Evolutionary conservation across 2,113 vertebrate genomes (phyloP).

Genomic region (Cyanoderma ruficeps): DNA sequence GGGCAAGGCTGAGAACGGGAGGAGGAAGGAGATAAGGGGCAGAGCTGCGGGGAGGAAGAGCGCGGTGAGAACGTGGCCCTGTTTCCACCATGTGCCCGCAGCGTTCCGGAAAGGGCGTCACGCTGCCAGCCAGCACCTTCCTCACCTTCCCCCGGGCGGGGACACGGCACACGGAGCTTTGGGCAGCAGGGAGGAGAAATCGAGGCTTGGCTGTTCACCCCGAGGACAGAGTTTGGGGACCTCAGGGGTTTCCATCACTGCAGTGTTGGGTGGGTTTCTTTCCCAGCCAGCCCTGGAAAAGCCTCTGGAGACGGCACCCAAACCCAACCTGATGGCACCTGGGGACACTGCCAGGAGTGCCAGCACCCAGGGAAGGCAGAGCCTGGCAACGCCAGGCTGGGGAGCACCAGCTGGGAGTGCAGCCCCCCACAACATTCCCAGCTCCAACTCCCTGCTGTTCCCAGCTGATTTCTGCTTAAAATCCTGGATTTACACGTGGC

Average conservation of each 20-base stretch:
- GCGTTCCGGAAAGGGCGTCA: background rate
- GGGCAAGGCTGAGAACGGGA: background rate
- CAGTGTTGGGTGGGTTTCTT: rapidly evolving
- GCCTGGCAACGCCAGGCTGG: rapidly evolving
- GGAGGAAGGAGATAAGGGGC: conserved; percentile 62
- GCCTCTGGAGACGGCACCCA: background rate
- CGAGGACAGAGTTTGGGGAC: background rate
- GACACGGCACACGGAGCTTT: rapidly evolving
- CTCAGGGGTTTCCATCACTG: rapidly evolving
- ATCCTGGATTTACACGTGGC: background rate
- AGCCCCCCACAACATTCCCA: background rate
- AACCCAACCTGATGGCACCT: background rate
- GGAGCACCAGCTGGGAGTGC: rapidly evolving
- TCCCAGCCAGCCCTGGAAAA: background rate
- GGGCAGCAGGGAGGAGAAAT: background rate
- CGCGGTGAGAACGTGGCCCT: rapidly evolving
- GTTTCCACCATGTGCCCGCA: background rate
- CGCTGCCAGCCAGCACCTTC: background rate
- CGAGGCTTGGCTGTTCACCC: rapidly evolving
- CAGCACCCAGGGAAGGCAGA: background rate
- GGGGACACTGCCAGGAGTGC: background rate
- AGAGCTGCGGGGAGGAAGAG: background rate
- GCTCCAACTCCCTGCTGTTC: background rate
- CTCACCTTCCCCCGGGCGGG: background rate
- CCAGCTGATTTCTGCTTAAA: background rate